These are phyloP conservation scores for Phyllotreta striolata DNA, from an alignment of 2,888 invertebrate genomes.

Conservation along the genomic window DNA sequence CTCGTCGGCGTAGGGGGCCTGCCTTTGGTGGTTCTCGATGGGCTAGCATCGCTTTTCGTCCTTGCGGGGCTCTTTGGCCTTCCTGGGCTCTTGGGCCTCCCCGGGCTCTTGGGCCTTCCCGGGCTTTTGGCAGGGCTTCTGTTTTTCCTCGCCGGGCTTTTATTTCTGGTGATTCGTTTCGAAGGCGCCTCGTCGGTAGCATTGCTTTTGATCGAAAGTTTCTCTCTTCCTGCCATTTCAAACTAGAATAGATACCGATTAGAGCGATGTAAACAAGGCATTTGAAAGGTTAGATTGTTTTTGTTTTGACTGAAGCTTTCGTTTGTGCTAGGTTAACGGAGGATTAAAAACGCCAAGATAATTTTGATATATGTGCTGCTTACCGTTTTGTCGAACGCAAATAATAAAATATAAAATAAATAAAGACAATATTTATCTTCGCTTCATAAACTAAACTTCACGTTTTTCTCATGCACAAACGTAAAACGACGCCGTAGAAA, in stretches of 20 bases:
- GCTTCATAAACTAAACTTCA: constrained; percentile 1
- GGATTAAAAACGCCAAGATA: no score
- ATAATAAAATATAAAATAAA: constrained; percentile 4
- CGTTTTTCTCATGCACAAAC: constrained; percentile 6
- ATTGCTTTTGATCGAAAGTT: constrained; percentile 18
- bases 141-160: constrained; percentile 33
- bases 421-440: background rate
- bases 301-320: background rate
- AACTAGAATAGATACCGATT: constrained; percentile 20
- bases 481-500: constrained; percentile 37
- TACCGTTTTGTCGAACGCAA: background rate
- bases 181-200: constrained; percentile 12
- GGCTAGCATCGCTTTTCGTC: constrained; percentile 34
- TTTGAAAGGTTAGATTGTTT: constrained; percentile 30
- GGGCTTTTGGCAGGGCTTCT: constrained; percentile 41
- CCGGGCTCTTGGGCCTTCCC: constrained; percentile 41
- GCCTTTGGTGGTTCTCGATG: constrained; percentile 30
- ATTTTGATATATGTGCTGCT: no score
- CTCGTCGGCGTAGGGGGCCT: constrained; percentile 37
- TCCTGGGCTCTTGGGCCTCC: constrained; percentile 41
- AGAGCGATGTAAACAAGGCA: constrained; percentile 36
- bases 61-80: constrained; percentile 40
- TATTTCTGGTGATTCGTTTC: constrained; percentile 22
- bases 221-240: constrained; percentile 40
- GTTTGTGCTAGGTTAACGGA: no score